phyloP scores from a whole-genome alignment of 2,888 invertebrate species.

The Teleiodes luculella region DNA sequence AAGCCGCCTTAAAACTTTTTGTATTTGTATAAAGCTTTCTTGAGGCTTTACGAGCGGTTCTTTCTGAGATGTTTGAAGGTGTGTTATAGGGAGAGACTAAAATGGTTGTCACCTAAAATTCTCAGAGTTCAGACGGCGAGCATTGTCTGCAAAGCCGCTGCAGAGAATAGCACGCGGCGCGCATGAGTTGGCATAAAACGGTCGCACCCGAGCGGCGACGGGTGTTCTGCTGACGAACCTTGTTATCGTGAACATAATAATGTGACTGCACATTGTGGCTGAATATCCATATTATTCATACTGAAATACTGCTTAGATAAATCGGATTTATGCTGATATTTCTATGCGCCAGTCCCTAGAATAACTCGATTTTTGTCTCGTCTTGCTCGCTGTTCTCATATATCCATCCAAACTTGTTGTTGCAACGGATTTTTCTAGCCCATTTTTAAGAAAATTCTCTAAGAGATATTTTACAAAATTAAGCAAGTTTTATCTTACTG shows the following conservation, averaged over 20 bases:
- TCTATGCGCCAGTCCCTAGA: constrained; percentile 13
- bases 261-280: constrained; percentile 52
- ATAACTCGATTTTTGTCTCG: constrained; percentile 6
- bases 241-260: constrained; percentile 66
- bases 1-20: constrained; percentile 23
- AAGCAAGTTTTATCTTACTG: no score
- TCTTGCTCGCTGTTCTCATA: constrained; percentile 1
- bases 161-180: constrained; percentile 29
- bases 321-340: constrained; percentile 37
- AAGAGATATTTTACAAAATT: no score
- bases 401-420: constrained; percentile 3
- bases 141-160: constrained; percentile 45
- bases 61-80: constrained; percentile 9
- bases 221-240: constrained; percentile 71
- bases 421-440: neutral
- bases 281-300: constrained; percentile 76
- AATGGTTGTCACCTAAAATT: constrained; percentile 10
- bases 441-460: neutral
- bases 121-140: constrained; percentile 19
- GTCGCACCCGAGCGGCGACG: constrained; percentile 30
- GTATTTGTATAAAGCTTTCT: constrained; percentile 19
- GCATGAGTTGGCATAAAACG: constrained; percentile 51
- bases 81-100: neutral
- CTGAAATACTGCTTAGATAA: constrained; percentile 32
- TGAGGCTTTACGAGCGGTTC: constrained; percentile 17